These are phyloP conservation scores for Hippasteria phrygiana DNA, from an alignment of 53 echinoderm and acorn worm species.

Conservation along the genomic window DNA sequence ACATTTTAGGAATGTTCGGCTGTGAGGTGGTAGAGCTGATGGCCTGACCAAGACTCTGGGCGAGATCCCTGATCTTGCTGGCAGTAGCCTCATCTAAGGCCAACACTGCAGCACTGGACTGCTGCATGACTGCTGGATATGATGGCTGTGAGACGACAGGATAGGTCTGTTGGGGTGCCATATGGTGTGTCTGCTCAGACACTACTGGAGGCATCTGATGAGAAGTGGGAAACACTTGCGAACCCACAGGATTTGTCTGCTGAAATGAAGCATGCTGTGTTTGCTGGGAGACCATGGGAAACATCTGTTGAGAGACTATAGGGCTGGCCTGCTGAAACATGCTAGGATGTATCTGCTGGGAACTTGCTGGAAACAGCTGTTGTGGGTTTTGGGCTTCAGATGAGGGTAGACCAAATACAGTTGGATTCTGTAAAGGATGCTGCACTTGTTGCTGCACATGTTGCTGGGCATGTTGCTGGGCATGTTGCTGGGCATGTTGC, in stretches of 20 bases:
- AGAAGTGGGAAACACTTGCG: background rate
- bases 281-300: background rate
- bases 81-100: slow-evolving; percentile 5
- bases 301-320: slow-evolving; percentile 17
- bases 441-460: slow-evolving; percentile 1
- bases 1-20: slow-evolving; percentile 11
- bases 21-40: background rate
- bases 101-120: slow-evolving; percentile 20
- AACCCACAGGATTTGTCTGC: background rate
- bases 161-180: background rate
- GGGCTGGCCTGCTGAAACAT: slow-evolving; percentile 12
- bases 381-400: slow-evolving; percentile 19
- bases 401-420: background rate
- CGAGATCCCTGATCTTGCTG: slow-evolving; percentile 54
- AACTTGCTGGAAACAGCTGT: background rate
- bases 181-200: background rate
- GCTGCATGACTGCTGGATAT: slow-evolving; percentile 35
- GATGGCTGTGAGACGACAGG: background rate
- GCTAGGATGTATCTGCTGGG: background rate
- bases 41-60: slow-evolving; percentile 41
- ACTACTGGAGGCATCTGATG: background rate
- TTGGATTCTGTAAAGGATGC: slow-evolving; percentile 1
- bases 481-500: slow-evolving; percentile 4
- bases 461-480: slow-evolving; percentile 18
- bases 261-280: background rate